Base-by-base conservation (phyloP, 2,797 vertebrate genomes). In the Lindbergichthys nudifrons region DNA sequence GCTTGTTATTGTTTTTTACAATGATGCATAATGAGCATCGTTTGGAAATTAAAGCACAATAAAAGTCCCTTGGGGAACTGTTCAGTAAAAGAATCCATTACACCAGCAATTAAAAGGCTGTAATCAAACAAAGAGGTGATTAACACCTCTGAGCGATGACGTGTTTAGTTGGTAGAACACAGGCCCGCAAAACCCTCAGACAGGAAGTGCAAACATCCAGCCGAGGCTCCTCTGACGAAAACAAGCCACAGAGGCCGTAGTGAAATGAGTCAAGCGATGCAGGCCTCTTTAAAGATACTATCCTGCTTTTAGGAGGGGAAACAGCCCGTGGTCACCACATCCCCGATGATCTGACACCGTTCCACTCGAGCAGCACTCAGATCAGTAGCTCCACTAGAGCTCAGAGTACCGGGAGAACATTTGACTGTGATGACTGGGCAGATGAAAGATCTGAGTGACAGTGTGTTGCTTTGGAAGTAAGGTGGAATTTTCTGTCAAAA, bases 221-320 rank as follows among this genome's bases (percentile, higher is more conserved):
- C 65, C 4, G 18, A 64, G 75, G 74, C 70, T 68, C 2, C 66
- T 64, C 75, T 93, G 92, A 93, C 86, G 86, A 86, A 81, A 89
- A 69, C 69, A 74, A 80, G 66, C 81, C 85, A 52, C 86, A 69
- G 80, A 89, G 69, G 64, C 63, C 50, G 45, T 52, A 59, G 75
- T 79, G 83, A 90, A 92, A 92, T 92, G 88, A 94, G 76, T 92
- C 91, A 89, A 67, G 48, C 4, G 26, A 41, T 13, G 23, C 52
- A 36, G 51, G 75, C 26, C 74, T 79, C 73, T 69, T 77, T 80
- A 80, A 67, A 87, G 84, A 89, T 83, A 54, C 42, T 78, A 87
- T 84, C 84, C 39, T 45, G 50, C 64, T 66, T 54, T 54, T 15
- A 78, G 65, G 73, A 83, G 60, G 45, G 85, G 91, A 86, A 91